phyloP scores from a whole-genome alignment of 2,113 vertebrate species.

The Sander vitreus region DNA sequence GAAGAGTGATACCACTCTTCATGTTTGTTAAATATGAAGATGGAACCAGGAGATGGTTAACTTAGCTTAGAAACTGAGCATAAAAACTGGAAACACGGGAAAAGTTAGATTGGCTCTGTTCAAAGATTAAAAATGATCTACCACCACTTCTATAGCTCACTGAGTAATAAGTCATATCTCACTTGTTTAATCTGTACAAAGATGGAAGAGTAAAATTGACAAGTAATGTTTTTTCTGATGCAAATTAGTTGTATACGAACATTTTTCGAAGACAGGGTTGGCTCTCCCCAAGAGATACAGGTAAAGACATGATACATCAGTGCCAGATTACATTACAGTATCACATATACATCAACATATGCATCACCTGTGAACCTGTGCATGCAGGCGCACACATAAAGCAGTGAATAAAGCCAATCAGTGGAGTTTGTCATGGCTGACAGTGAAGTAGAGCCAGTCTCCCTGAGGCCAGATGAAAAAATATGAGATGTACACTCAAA shows the following conservation, averaged over 20 bases:
- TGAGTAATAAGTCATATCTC: neutral
- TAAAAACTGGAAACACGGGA: neutral
- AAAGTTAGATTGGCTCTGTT: neutral
- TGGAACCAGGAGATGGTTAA: neutral
- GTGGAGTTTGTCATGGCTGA: constrained; percentile 57
- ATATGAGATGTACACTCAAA: constrained; percentile 72
- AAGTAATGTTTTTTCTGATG: neutral
- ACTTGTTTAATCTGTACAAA: neutral
- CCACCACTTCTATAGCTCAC: neutral
- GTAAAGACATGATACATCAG: neutral
- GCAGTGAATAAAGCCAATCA: constrained; percentile 62
- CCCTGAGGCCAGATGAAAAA: constrained; percentile 74
- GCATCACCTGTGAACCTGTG: constrained; percentile 40
- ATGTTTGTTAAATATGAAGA: neutral
- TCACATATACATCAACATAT: constrained; percentile 27
- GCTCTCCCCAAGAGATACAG: neutral
- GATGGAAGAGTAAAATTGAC: neutral
- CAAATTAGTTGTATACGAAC: neutral
- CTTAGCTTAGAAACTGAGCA: neutral
- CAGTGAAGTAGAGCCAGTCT: constrained; percentile 55
- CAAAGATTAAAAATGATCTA: too few species aligned
- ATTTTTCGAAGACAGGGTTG: neutral
- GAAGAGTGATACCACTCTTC: neutral
- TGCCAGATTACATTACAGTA: constrained; percentile 14
- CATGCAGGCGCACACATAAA: constrained; percentile 5